Evolutionary conservation across 1,140 invertebrate species (phyloP).

Genomic region (Pogonomyrmex barbatus): DNA sequence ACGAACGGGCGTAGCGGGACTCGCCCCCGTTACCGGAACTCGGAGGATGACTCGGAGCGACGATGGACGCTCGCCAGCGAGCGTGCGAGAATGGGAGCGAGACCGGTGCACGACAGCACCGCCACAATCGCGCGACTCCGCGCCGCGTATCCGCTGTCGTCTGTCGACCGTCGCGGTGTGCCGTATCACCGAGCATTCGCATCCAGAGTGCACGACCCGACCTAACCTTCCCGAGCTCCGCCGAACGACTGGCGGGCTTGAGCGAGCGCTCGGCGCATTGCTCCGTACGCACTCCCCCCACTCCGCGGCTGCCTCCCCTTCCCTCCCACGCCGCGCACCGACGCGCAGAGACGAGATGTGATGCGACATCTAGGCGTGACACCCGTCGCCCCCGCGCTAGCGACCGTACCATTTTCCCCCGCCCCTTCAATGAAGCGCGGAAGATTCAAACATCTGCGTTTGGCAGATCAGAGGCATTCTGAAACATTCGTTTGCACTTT

Average conservation of each 20-base stretch:
- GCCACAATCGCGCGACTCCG: background rate
- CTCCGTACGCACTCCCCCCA: conserved; percentile 50
- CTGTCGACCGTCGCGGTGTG: conserved; percentile 11
- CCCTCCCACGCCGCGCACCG: background rate
- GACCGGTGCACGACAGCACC: background rate
- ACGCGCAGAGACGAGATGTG: too few species aligned
- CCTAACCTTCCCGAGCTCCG: conserved; percentile 75
- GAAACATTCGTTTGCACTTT: too few species aligned
- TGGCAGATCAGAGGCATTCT: too few species aligned
- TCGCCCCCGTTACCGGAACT: conserved; percentile 46
- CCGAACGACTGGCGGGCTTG: conserved; percentile 79
- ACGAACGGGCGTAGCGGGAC: conserved; percentile 30
- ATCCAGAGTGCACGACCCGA: conserved; percentile 51
- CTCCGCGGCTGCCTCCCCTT: background rate
- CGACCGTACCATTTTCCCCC: background rate
- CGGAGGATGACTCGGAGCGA: background rate
- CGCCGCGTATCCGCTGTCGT: conserved; percentile 42
- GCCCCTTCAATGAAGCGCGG: background rate
- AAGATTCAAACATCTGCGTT: background rate
- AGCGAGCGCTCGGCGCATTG: conserved; percentile 42
- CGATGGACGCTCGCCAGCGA: conserved; percentile 34
- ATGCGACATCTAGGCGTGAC: background rate
- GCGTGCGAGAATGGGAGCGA: background rate
- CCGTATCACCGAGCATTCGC: conserved; percentile 54
- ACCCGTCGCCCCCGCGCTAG: background rate